These are phyloP conservation scores for Allolobophora icterica DNA, from an alignment of 2,888 invertebrate genomes.

Conservation along the genomic window DNA sequence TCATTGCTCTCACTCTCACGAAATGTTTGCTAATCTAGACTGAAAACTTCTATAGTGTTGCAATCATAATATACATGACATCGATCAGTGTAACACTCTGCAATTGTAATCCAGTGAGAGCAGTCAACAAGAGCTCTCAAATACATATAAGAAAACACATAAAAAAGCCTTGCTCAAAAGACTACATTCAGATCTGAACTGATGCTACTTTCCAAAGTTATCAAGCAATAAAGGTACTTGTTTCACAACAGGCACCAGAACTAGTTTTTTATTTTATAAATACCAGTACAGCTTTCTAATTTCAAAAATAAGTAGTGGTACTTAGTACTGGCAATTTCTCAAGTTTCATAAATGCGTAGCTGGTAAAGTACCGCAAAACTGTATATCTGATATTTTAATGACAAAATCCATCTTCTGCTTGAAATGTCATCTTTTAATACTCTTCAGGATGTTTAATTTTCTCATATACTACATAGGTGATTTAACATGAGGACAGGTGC, in stretches of 20 bases:
- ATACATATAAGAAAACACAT: not conserved
- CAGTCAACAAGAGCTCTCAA: not conserved
- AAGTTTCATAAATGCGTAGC: not conserved
- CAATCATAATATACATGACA: not conserved
- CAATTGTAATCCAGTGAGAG: not conserved
- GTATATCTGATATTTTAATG: no score
- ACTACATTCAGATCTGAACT: not conserved
- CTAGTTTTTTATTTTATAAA: not conserved
- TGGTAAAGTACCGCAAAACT: no score
- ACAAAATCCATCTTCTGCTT: no score
- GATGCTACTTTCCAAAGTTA: not conserved
- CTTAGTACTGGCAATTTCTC: not conserved
- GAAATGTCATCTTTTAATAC: no score
- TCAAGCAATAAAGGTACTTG: not conserved
- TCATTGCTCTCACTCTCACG: not conserved
- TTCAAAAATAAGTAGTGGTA: not conserved
- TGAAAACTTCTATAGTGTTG: not conserved
- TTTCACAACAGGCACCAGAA: not conserved
- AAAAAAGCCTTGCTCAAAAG: not conserved
- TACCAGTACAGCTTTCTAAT: not conserved
- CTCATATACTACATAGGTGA: no score
- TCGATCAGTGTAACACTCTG: not conserved
- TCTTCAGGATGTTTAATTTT: no score
- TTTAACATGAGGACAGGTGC: no score
- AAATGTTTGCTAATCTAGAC: not conserved